phyloP scores from a whole-genome alignment of 2,797 vertebrate species.

The Sebastiscus tertius region DNA sequence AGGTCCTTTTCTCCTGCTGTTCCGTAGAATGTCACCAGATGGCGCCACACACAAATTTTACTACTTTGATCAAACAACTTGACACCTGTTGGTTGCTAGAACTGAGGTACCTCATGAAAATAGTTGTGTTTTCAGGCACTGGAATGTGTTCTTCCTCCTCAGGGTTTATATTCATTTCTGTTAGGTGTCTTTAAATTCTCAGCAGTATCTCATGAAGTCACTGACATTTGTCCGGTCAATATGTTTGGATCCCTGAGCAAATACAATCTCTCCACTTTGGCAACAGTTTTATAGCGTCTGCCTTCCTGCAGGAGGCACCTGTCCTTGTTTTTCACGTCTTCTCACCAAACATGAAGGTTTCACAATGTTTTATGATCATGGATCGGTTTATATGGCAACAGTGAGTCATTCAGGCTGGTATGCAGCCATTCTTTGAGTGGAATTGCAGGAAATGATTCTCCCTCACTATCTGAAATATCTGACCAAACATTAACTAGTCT shows the following conservation, averaged over 20 bases:
- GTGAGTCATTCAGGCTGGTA: constrained; percentile 54
- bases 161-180: fast-evolving
- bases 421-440: constrained; percentile 41
- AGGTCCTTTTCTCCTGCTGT: background rate
- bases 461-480: constrained; percentile 48
- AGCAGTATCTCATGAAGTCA: too few relatives aligned
- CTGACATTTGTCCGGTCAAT: background rate
- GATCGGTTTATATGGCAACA: constrained; percentile 61
- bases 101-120: background rate
- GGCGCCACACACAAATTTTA: constrained; percentile 8
- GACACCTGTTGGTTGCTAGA: background rate
- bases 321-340: background rate
- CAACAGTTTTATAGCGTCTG: background rate
- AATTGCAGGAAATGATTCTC: constrained; percentile 60
- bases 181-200: background rate
- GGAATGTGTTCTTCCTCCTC: background rate
- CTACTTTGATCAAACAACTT: background rate
- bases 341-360: constrained; percentile 10
- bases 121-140: too few relatives aligned
- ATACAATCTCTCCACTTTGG: background rate
- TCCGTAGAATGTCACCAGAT: constrained; percentile 30
- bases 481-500: constrained; percentile 65
- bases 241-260: background rate
- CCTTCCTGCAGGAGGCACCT: background rate
- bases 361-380: constrained; percentile 46